Conservation (phyloP, 2,113 vertebrate genomes). For the Lucifuga dentata region DNA sequence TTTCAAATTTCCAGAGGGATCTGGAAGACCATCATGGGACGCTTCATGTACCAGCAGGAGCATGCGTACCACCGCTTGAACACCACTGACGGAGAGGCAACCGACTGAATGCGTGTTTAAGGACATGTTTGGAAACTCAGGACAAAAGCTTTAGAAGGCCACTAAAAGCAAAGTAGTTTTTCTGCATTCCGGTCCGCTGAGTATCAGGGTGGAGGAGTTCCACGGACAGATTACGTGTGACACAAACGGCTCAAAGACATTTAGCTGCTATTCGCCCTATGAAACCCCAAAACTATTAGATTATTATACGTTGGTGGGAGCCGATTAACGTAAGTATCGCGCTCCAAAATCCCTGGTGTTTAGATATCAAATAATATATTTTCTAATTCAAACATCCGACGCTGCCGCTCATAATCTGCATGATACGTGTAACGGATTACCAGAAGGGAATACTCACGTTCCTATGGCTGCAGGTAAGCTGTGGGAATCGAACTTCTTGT, state of each 20-base stretch:
- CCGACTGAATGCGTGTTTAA: too few species aligned
- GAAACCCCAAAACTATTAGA: too few species aligned
- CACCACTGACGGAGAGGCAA: too few species aligned
- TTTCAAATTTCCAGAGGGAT: too few species aligned
- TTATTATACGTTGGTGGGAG: not conserved
- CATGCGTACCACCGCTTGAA: too few species aligned
- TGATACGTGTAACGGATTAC: not conserved
- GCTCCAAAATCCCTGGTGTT: not conserved
- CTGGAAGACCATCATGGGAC: too few species aligned
- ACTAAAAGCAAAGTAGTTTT: constrained; percentile 15
- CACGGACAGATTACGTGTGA: not conserved
- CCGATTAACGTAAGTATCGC: not conserved
- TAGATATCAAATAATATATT: not conserved
- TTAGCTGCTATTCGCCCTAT: too few species aligned
- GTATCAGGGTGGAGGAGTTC: constrained; percentile 33
- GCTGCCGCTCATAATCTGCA: constrained; percentile 1
- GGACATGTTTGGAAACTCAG: not conserved
- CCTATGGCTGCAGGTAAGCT: constrained; percentile 27
- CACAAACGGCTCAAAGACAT: not conserved
- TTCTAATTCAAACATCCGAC: constrained; percentile 9
- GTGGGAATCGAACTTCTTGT: not conserved
- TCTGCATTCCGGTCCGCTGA: constrained; percentile 71
- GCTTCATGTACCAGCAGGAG: too few species aligned
- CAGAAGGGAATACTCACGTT: constrained; percentile 57
- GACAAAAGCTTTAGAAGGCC: not conserved